Percentiles rank a stretch among this genome's conserved stretches.
phyloP scores from a whole-genome alignment of 2,888 invertebrate genomes.

The Camponotus fellah region DNA sequence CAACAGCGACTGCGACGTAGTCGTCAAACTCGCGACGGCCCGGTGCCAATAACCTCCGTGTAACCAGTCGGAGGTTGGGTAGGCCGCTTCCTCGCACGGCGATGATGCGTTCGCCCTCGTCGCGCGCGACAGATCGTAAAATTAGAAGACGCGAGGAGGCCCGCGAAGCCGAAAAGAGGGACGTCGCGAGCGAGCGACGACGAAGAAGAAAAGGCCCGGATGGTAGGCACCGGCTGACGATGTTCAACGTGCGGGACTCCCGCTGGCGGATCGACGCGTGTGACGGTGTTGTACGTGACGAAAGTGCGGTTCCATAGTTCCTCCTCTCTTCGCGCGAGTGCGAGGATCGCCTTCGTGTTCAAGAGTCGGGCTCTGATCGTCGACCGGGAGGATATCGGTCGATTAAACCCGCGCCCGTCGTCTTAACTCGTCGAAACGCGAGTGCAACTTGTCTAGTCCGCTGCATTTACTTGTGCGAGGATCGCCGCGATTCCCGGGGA shows the following conservation, averaged over 20 bases:
- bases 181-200: conserved; percentile 52
- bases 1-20: conserved; percentile 62
- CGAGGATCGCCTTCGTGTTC: not conserved
- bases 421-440: conserved; percentile 15
- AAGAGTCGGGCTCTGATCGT: not conserved
- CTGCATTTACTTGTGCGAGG: conserved; percentile 68
- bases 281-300: not conserved
- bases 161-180: conserved; percentile 69
- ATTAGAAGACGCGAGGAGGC: conserved; percentile 79
- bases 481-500: conserved; percentile 23
- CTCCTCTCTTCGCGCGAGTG: conserved; percentile 54
- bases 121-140: conserved; percentile 80
- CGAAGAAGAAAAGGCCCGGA: conserved; percentile 41
- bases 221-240: conserved; percentile 54
- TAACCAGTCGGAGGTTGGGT: conserved; percentile 56
- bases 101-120: conserved; percentile 81
- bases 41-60: conserved; percentile 78
- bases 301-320: conserved; percentile 65
- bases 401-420: not conserved
- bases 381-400: conserved; percentile 17
- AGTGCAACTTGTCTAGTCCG: conserved; percentile 77
- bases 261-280: not conserved
- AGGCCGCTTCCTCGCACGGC: conserved; percentile 68
- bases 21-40: conserved; percentile 75
- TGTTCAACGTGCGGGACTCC: conserved; percentile 47